Percentiles rank a stretch among this genome's conserved stretches.
Conservation (phyloP, 2,113 vertebrate genomes). For the Calidris pugnax region DNA sequence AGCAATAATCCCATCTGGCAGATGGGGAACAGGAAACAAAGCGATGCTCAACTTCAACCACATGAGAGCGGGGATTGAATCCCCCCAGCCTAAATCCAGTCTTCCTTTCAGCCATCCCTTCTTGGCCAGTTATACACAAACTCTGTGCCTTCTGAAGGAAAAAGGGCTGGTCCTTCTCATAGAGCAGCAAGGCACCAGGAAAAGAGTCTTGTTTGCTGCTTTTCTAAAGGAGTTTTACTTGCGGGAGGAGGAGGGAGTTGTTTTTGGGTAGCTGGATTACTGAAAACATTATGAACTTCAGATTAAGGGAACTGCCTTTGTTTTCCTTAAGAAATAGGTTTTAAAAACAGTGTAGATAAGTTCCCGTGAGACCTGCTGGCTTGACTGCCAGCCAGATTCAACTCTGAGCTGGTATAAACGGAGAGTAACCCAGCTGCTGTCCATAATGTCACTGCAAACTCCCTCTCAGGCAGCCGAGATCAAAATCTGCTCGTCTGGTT, state of each 20-base stretch:
- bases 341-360: not conserved
- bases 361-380: not conserved
- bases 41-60: rapidly evolving
- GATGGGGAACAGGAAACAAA: not conserved
- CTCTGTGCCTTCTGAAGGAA: not conserved
- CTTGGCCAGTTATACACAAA: not conserved
- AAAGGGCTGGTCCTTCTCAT: not conserved
- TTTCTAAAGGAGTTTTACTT: not conserved
- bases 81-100: not conserved
- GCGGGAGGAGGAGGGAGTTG: not conserved
- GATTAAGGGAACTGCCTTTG: not conserved
- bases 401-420: not conserved
- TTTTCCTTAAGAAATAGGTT: not conserved
- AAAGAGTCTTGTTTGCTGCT: not conserved
- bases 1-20: not conserved
- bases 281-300: not conserved
- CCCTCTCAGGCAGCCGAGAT: not conserved
- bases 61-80: not conserved
- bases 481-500: not conserved
- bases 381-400: not conserved
- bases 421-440: not conserved
- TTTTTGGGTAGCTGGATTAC: not conserved
- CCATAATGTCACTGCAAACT: not conserved
- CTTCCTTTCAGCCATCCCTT: not conserved
- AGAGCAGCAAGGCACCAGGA: not conserved